Evolutionary conservation across 2,113 vertebrate genomes (phyloP).

Genomic region (Myotis davidii): DNA sequence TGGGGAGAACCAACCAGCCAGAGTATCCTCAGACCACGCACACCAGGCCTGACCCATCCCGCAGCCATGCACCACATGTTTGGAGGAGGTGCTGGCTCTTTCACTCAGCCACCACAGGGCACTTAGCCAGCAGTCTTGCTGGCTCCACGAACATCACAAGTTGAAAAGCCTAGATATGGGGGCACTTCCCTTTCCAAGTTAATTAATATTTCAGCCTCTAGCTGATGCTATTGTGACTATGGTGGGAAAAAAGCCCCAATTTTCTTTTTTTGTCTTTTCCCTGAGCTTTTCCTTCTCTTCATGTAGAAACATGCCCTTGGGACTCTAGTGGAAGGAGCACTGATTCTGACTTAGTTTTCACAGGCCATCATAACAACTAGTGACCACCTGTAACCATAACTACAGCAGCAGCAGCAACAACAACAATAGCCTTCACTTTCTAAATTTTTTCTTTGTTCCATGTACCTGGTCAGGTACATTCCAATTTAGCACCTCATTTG

Average conservation of each 20-base stretch:
- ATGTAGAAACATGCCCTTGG: background rate
- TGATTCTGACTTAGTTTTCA: background rate
- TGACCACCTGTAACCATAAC: too few relatives aligned
- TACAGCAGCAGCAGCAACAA: too few relatives aligned
- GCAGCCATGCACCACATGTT: background rate
- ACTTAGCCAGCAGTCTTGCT: background rate
- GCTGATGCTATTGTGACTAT: background rate
- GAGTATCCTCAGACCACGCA: accelerated
- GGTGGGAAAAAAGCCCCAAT: background rate
- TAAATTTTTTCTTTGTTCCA: background rate
- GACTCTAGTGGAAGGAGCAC: background rate
- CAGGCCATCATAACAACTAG: accelerated
- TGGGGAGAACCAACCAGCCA: background rate
- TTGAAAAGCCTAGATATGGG: background rate
- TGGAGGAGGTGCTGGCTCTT: too few relatives aligned
- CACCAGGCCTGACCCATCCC: background rate
- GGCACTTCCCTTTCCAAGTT: background rate
- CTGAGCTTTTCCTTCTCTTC: background rate
- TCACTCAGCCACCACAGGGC: accelerated
- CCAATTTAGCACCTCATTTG: background rate
- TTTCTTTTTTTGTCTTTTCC: too few relatives aligned
- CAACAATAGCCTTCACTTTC: background rate
- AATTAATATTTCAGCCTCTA: constrained; percentile 45
- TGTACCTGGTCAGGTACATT: background rate
- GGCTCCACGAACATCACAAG: too few relatives aligned